Base-by-base conservation (phyloP, 2,888 invertebrate genomes). In the Phrixothrix hirtus region DNA sequence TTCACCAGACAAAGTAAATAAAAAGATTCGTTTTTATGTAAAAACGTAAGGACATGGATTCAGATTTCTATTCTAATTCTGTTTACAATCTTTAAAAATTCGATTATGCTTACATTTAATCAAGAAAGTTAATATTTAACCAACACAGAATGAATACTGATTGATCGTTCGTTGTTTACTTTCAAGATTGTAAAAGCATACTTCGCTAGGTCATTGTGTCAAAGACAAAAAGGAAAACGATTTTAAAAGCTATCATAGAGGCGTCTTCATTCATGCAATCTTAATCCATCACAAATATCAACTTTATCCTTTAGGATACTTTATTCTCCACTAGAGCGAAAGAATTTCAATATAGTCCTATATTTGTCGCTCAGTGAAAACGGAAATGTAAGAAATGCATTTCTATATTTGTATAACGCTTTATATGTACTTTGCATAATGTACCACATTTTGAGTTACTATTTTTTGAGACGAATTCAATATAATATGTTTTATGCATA, bases 281-380 rank as follows among this genome's bases (percentile, higher is more conserved):
- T 31, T 54, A 54, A 54, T 54, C 53, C 46, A 29, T 44, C 34
- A 51, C 47, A 54, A 57, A 57, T 54, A 57, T 43, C 54, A 50
- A 17, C 54, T 16, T 43, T 44, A 57, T 57, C 48, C 54, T 49
- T 21, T 17, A 31, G 48, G 47, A 52, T 48, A 31, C 38, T n/a
- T 25, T 37, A 27, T 35, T 27, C 43, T 42, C 42, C 36, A 35
- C 9, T 27, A 47, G 34, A 41, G 27, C 47, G 47, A 47, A 16
- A 41, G 29, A 39, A 47, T 47, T 35, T 39, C 41, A 41, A 47
- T 47, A 47, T 47, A 47, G 13, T 31, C 21, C 21, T 21, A 21
- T 7, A 7, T 21, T 21, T 21, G 21, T 3, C 21, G 21, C 7
- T 21, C 21, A 3, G 21, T 5, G 21, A 21, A 21, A 21, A 21